Evolutionary conservation across 2,113 vertebrate genomes (phyloP), one percentile per base, ranked within the genome.

Genomic region (Willisornis vidua): DNA sequence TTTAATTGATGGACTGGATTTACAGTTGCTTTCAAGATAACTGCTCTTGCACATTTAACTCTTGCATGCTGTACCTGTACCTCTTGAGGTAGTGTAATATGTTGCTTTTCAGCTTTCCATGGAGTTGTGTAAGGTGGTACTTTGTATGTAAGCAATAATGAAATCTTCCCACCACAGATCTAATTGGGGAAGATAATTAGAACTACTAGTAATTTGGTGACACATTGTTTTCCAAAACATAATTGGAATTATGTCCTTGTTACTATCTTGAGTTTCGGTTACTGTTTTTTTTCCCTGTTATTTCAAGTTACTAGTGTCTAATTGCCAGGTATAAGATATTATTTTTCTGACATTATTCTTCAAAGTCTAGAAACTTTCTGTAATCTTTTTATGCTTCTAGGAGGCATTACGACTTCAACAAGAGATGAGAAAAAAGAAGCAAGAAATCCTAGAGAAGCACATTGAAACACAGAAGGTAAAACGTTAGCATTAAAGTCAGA

Each of bases 391-490:
- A 63, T 72, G 92, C 85, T 96, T 85, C 63, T 96, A 99, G 99
- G 99, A 99, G 96, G 98, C 99, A 52, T 84, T 99, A 39, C 98
- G 98, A 97, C 98, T 99, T 97, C 99, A 99, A 85, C 99, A 99
- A 91, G 99, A 99, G 85, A 99, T 99, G 48, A 98, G 99, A 83
- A 99, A 99, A 97, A 99, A 99, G 98, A 99, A 99, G 88, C 99
- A 99, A 97, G 99, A 99, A 97, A 99, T 99, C 96, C 96, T 99
- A 95, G 99, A 99, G 98, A 99, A 99, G 95, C 99, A 99, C 96
- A 99, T 99, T 82, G 99, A 99, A 98, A 99, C 99, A 71, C 99
- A 99, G 95, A 99, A 99, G 99, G 99, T 99, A 98, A 97, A 86
- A 59, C 78, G 12, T 20, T 79, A 77, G 33, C n/a, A 5, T 89